Conservation (phyloP, 2,113 vertebrate species). For the Zosterops japonicus region DNA sequence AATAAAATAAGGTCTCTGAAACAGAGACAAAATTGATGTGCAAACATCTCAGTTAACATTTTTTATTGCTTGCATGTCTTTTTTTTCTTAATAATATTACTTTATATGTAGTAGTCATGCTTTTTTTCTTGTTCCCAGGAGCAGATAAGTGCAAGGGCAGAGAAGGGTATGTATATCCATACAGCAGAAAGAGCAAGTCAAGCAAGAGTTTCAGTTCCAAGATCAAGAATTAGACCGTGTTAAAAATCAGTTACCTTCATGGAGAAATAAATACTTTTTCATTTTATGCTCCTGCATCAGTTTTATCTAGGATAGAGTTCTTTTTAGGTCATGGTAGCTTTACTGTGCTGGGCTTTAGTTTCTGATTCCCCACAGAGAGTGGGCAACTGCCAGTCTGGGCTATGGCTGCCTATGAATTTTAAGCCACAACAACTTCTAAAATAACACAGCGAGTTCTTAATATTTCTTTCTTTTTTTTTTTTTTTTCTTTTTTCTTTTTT, state of each 20-base stretch:
- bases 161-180: background rate
- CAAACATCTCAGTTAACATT: background rate
- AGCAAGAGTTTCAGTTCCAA: background rate
- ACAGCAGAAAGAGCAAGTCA: background rate
- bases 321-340: background rate
- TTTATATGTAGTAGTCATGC: background rate
- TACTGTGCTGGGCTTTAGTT: background rate
- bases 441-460: background rate
- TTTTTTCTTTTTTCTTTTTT: no score
- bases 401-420: background rate
- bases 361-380: background rate
- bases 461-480: no score
- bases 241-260: background rate
- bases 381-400: accelerated
- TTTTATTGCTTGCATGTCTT: background rate
- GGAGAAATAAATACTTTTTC: background rate
- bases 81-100: background rate
- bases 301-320: background rate
- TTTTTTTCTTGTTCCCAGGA: background rate
- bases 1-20: background rate
- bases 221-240: background rate
- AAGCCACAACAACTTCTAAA: background rate
- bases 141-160: background rate
- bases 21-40: background rate
- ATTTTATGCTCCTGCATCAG: background rate